Evolutionary conservation across 2,888 invertebrate genomes (phyloP), one percentile per base, ranked within the genome.

Genomic region (Rosalia funebris): DNA sequence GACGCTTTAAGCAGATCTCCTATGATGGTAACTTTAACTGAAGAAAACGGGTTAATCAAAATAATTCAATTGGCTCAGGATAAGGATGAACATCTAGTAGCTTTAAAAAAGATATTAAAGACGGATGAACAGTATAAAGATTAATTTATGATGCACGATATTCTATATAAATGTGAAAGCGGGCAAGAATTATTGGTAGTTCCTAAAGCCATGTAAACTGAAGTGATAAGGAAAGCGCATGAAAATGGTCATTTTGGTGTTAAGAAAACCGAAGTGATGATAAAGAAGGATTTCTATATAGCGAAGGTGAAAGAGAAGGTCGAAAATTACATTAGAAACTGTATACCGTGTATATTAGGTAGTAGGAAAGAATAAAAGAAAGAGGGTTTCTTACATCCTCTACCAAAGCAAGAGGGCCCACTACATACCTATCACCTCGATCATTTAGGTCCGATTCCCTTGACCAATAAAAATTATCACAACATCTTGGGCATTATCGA

Each of bases 401-500:
- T 34, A 34, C 11, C 5, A 10, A 34, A 34, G 10, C 5, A 34
- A 34, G 2, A 5, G 2, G 10, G 5, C 5, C 34, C 34, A 7
- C 10, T 34, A n/a, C 11, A 34, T n/a, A 75, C 75, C 0, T 72
- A 71, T 31, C 78, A 78, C 54, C 48, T 75, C 2, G 78, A 79
- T 56, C 72, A 75, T 60, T 47, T 71, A 31, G 74, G 77, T 7
- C 34, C 34, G 10, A 59, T 79, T 56, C 52, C 61, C 1, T 55
- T 68, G 12, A 77, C 75, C 1, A 60, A 65, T 11, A 77, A 77
- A 52, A 62, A 63, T 12, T 75, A 75, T 48, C 63, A 68, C 16
- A 60, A 77, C 54, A 62, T 78, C 10, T 70, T 79, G 4, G 73
- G 61, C 0, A 65, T 78, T 0, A 59, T 77, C 2, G 78, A 79